Conservation (phyloP, 2,113 vertebrate species). For the Odontesthes bonariensis region DNA sequence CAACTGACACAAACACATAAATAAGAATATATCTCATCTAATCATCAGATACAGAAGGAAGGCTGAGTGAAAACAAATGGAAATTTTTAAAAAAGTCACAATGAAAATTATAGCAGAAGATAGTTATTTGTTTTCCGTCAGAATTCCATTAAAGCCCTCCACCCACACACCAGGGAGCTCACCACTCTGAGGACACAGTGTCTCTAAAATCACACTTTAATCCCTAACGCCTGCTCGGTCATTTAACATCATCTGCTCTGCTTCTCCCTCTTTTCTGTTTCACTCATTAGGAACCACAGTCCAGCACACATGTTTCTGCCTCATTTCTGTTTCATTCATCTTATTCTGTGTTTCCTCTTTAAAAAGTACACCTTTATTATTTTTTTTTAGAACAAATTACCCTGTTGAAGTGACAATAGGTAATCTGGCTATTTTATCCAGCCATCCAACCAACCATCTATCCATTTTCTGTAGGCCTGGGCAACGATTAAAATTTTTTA, state of each 20-base stretch:
- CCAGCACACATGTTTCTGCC: constrained; percentile 4
- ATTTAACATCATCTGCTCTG: constrained; percentile 20
- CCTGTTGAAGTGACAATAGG: too few relatives aligned
- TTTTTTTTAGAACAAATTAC: too few relatives aligned
- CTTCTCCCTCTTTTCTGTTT: background rate
- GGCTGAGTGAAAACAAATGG: background rate
- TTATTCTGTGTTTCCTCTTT: too few relatives aligned
- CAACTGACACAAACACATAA: background rate
- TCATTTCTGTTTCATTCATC: background rate
- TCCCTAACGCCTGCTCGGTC: constrained; percentile 41
- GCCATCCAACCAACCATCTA: too few relatives aligned
- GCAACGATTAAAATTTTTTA: too few relatives aligned
- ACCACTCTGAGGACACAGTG: constrained; percentile 18
- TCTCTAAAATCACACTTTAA: constrained; percentile 47
- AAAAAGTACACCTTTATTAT: too few relatives aligned
- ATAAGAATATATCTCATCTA: background rate
- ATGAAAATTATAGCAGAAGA: constrained; percentile 3
- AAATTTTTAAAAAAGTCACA: background rate
- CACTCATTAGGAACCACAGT: background rate
- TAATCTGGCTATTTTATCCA: too few relatives aligned
- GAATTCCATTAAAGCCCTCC: constrained; percentile 30
- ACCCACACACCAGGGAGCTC: constrained; percentile 11
- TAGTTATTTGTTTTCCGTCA: constrained; percentile 25
- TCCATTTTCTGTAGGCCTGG: too few relatives aligned
- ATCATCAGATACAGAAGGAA: background rate